These are phyloP conservation scores for Melieria crassipennis DNA, from an alignment of 2,888 invertebrate species.

Conservation along the genomic window DNA sequence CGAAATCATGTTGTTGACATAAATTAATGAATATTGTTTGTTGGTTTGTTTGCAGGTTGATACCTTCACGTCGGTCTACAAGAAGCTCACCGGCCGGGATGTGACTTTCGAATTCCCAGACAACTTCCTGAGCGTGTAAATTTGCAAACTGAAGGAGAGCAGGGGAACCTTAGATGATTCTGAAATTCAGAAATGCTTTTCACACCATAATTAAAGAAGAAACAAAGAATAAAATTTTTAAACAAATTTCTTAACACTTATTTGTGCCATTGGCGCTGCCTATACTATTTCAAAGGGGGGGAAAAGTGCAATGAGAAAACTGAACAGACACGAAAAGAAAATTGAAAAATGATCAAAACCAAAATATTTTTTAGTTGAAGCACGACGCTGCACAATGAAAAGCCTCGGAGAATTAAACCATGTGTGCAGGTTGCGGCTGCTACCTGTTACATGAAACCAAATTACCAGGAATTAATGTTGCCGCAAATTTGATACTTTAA, in stretches of 20 bases:
- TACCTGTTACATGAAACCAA: too few relatives aligned
- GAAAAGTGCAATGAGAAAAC: too few relatives aligned
- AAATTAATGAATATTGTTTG: slow-evolving; percentile 29
- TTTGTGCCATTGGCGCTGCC: too few relatives aligned
- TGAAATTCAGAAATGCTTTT: slow-evolving; percentile 55
- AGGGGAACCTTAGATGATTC: slow-evolving; percentile 46
- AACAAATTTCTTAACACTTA: slow-evolving; percentile 16
- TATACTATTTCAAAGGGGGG: too few relatives aligned
- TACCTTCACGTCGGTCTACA: slow-evolving; percentile 98
- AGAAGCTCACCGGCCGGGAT: slow-evolving; percentile 98
- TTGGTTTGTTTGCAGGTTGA: slow-evolving; percentile 78
- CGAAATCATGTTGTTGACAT: background rate
- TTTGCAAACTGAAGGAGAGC: slow-evolving; percentile 37
- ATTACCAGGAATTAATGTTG: too few relatives aligned
- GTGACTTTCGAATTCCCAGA: slow-evolving; percentile 99
- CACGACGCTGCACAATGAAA: too few relatives aligned
- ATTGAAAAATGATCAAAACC: too few relatives aligned
- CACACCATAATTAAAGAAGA: slow-evolving; percentile 46
- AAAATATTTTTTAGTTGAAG: too few relatives aligned
- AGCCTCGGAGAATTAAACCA: too few relatives aligned
- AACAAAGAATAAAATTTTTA: slow-evolving; percentile 53
- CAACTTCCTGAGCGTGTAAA: slow-evolving; percentile 81
- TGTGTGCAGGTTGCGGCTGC: too few relatives aligned
- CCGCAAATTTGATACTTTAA: too few relatives aligned
- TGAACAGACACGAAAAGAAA: too few relatives aligned